A percentile compares a stretch with the other conserved stretches of the same genome.
These are phyloP conservation scores for Pemphigus obesinymphae DNA, from an alignment of 1,140 invertebrate species.

Conservation along the genomic window DNA sequence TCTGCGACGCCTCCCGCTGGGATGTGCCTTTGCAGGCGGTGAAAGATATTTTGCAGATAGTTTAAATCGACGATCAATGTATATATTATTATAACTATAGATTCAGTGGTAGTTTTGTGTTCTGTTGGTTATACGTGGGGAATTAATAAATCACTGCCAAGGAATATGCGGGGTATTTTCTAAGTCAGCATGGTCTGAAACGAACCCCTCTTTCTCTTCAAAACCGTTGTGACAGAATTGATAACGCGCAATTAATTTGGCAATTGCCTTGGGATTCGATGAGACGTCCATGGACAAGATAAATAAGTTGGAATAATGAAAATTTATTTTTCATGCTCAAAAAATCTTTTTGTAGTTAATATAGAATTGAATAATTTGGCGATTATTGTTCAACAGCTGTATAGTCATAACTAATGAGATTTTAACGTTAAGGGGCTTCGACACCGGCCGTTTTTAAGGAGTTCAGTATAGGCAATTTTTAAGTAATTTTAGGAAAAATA, in stretches of 20 bases:
- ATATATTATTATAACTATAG: conserved; percentile 11
- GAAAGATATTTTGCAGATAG: conserved; percentile 31
- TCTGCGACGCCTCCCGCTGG: not conserved
- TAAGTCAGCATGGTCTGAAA: not conserved
- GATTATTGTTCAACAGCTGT: not conserved
- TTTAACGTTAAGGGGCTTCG: too few relatives aligned
- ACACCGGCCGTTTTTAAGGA: too few relatives aligned
- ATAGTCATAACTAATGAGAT: too few relatives aligned
- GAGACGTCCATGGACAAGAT: not conserved
- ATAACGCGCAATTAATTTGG: conserved; percentile 1
- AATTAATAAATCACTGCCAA: conserved; percentile 31
- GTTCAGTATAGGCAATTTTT: too few relatives aligned
- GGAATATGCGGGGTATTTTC: not conserved
- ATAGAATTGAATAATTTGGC: not conserved
- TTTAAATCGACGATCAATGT: conserved; percentile 8
- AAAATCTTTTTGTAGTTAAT: not conserved
- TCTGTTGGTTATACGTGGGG: conserved; percentile 1
- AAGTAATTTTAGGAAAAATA: too few relatives aligned
- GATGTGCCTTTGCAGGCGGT: not conserved
- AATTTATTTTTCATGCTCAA: not conserved
- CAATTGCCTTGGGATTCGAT: not conserved
- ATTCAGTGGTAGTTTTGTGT: conserved; percentile 13
- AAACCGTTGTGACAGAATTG: not conserved
- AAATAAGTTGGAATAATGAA: not conserved
- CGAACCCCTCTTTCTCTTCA: not conserved